These are phyloP conservation scores for Uropsilus gracilis DNA, from an alignment of 2,113 vertebrate species.

Conservation along the genomic window DNA sequence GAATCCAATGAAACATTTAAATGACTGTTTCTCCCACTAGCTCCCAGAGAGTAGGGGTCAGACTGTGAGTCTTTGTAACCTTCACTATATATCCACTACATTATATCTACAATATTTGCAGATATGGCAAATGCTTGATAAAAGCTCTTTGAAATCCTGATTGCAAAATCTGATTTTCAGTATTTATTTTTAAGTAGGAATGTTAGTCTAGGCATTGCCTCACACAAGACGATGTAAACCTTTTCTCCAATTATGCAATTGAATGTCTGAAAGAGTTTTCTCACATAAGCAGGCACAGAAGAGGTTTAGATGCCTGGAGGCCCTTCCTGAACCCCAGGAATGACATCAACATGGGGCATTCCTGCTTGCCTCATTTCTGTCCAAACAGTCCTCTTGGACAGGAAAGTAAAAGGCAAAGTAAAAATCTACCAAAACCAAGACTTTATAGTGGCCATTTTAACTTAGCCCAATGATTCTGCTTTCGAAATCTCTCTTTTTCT, in stretches of 20 bases:
- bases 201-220: slow-evolving; percentile 5
- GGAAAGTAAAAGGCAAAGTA: slow-evolving; percentile 5
- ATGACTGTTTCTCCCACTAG: background rate
- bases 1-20: background rate
- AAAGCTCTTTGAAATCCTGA: background rate
- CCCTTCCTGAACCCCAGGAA: background rate
- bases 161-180: background rate
- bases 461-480: background rate
- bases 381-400: background rate
- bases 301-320: background rate
- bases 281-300: background rate
- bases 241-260: background rate
- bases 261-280: slow-evolving; percentile 22
- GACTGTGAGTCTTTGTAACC: background rate
- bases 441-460: background rate
- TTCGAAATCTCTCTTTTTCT: slow-evolving; percentile 20
- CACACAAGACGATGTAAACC: background rate
- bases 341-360: background rate
- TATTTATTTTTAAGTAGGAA: slow-evolving; percentile 30
- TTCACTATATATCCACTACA: background rate
- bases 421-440: background rate
- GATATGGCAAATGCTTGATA: background rate
- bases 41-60: background rate
- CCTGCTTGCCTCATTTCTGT: background rate
- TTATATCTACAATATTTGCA: background rate